Evolutionary conservation across 1,140 invertebrate species (phyloP), one percentile per base, ranked within the genome.

Genomic region (Thaumetopoea pityocampa): DNA sequence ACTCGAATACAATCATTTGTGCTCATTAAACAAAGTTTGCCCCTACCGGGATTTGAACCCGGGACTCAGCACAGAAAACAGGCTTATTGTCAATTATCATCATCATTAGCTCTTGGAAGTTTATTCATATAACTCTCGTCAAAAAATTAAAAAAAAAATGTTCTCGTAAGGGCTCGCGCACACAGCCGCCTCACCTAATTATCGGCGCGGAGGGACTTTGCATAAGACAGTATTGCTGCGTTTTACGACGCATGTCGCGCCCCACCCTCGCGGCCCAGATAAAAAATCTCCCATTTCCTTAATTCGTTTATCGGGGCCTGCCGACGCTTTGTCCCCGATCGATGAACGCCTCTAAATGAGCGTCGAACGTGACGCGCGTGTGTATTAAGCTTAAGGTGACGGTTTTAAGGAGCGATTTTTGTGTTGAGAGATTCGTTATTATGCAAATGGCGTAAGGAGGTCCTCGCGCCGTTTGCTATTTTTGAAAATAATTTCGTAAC

Each of bases 221-320:
- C 78, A 78, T 79, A 82, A 82, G 78, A 82, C 79, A 79, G 78
- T 79, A 82, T 82, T 78, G 72, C 58, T 68, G 78, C 73, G 71
- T 72, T 71, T 71, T 79, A 79, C 78, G 77, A 78, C 70, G 78
- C 78, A 73, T 77, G 74, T 64, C 67, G 49, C 54, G 51, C 57
- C 59, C 61, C 52, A 59, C 60, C 56, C 52, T 62, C 52, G 46
- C 67, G 59, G 62, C 61, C 67, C 74, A 74, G 79, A 83, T 80
- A 83, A 83, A 83, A 83, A 83, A 80, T 83, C 79, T 83, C 73
- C 76, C 76, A 78, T 80, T 80, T 83, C 79, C 79, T 78, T 83
- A 83, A 83, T 83, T 83, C 76, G 79, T 83, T 83, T 83, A 80
- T 83, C 76, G 79, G 76, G 66, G 63, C 64, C 60, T 63, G 69